Evolutionary conservation across 2,888 invertebrate genomes (phyloP).

Genomic region (Conops quadrifasciatus): DNA sequence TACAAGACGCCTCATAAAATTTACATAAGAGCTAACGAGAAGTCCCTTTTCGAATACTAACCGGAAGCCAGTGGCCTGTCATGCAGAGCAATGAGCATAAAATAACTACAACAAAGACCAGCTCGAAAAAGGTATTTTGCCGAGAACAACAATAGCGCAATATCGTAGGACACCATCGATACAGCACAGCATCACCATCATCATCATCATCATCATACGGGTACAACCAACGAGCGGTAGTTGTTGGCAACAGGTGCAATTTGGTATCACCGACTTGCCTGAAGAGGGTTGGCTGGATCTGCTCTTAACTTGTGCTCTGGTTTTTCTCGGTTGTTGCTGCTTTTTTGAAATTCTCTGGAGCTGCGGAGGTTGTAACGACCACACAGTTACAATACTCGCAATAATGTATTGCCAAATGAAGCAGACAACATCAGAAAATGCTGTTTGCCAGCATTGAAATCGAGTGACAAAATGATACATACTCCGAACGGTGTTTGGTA

Average conservation of each 20-base stretch:
- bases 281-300: neutral
- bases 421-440: neutral
- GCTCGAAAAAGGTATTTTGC: neutral
- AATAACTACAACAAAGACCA: constrained; percentile 26
- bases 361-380: neutral
- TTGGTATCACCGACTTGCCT: constrained; percentile 8
- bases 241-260: constrained; percentile 45
- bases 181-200: neutral
- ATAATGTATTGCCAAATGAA: neutral
- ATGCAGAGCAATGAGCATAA: constrained; percentile 39
- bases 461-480: neutral
- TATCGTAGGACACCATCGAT: constrained; percentile 23
- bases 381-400: neutral
- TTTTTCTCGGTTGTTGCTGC: constrained; percentile 5
- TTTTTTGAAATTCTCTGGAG: constrained; percentile 5
- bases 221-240: constrained; percentile 30
- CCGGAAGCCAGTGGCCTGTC: constrained; percentile 36
- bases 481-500: too few relatives aligned
- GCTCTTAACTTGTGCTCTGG: constrained; percentile 1
- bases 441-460: neutral
- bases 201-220: constrained; percentile 11
- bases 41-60: constrained; percentile 17
- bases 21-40: constrained; percentile 42
- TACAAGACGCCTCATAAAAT: constrained; percentile 39
- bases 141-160: constrained; percentile 3